A percentile compares a stretch with the other conserved stretches of the same genome.
Evolutionary conservation across 2,797 vertebrate genomes (phyloP).

Genomic region (Parauchenoglanis ngamensis): DNA sequence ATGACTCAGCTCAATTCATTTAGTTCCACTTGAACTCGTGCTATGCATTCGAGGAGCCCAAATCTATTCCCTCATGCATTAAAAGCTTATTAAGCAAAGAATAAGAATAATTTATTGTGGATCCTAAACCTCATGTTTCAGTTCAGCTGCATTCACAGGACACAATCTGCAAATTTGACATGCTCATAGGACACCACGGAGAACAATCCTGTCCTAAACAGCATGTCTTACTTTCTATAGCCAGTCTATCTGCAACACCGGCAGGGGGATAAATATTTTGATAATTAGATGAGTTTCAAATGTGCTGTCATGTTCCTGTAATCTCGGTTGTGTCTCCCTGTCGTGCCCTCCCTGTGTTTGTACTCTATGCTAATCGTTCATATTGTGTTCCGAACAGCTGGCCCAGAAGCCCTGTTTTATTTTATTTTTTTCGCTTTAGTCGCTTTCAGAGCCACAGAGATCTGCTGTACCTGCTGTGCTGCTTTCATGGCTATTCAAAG

Average conservation of each 20-base stretch:
- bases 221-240: neutral
- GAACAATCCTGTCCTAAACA: slow-evolving; percentile 2
- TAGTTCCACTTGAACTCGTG: slow-evolving; percentile 16
- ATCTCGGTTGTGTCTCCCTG: slow-evolving; percentile 56
- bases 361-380: slow-evolving; percentile 28
- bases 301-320: slow-evolving; percentile 68
- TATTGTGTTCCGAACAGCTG: neutral
- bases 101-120: slow-evolving; percentile 20
- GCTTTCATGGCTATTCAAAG: slow-evolving; percentile 14
- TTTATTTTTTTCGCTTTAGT: neutral
- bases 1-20: slow-evolving; percentile 21
- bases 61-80: slow-evolving; percentile 14
- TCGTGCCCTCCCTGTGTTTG: slow-evolving; percentile 25
- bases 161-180: too few relatives aligned
- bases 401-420: neutral
- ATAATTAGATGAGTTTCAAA: slow-evolving; percentile 74
- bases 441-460: neutral
- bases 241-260: slow-evolving; percentile 40
- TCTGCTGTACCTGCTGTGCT: neutral
- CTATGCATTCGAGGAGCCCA: neutral
- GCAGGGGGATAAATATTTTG: slow-evolving; percentile 66
- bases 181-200: slow-evolving; percentile 37
- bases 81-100: slow-evolving; percentile 14
- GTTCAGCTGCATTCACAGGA: too few relatives aligned
- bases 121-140: neutral